These are phyloP conservation scores for Cephus nigrinus DNA, from an alignment of 2,888 invertebrate species.

Conservation along the genomic window DNA sequence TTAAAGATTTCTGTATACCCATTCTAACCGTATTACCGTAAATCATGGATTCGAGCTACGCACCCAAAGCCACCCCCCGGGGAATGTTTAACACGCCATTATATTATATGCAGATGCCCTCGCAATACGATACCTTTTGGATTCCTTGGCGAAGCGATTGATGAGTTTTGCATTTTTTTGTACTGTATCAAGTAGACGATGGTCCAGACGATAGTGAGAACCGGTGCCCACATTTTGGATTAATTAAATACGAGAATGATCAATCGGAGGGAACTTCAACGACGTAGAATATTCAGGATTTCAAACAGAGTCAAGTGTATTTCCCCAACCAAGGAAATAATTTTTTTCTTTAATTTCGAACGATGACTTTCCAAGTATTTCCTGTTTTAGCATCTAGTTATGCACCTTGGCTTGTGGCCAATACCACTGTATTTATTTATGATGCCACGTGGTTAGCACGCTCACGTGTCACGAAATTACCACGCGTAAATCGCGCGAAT, in stretches of 20 bases:
- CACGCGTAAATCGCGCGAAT: not conserved
- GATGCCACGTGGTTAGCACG: slow-evolving; percentile 31
- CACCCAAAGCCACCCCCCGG: not conserved
- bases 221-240: slow-evolving; percentile 49
- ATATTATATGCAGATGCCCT: not conserved
- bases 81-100: not conserved
- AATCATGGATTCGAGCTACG: not conserved
- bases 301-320: not conserved
- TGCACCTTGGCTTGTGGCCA: slow-evolving; percentile 33
- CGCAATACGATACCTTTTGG: not conserved
- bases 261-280: not conserved
- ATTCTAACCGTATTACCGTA: not conserved
- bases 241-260: not conserved
- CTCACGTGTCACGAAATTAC: slow-evolving; percentile 18
- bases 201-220: slow-evolving; percentile 48
- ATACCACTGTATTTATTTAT: slow-evolving; percentile 36
- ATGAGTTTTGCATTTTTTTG: slow-evolving; percentile 23
- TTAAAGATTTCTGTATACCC: slow-evolving; percentile 2
- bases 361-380: slow-evolving; percentile 19
- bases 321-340: not conserved
- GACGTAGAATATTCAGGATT: not conserved
- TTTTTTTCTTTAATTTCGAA: not conserved
- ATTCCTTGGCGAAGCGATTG: not conserved
- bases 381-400: slow-evolving; percentile 32
- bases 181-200: slow-evolving; percentile 45